A percentile compares a stretch with the other conserved stretches of the same genome.
Conservation (phyloP, 2,888 invertebrate species). For the Meganola albula region DNA sequence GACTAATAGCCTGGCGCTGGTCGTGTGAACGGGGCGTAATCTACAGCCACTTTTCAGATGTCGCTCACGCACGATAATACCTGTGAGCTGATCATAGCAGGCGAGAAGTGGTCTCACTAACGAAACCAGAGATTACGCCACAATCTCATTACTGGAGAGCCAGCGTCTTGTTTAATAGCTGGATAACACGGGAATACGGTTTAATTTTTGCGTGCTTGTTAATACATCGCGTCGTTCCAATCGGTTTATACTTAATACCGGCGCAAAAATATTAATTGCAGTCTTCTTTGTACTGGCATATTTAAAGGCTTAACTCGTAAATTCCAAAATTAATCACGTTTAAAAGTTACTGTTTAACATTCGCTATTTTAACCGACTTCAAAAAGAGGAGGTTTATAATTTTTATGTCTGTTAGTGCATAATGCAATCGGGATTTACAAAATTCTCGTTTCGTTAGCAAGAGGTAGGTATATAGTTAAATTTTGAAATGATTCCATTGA, state of each 20-base stretch:
- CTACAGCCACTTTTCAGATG: constrained; percentile 65
- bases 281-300: no score
- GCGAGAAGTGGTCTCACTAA: constrained; percentile 39
- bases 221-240: constrained; percentile 34
- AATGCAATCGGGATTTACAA: no score
- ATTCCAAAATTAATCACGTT: no score
- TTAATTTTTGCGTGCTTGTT: constrained; percentile 41
- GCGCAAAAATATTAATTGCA: constrained; percentile 23
- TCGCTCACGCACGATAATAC: constrained; percentile 56
- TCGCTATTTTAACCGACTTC: no score
- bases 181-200: constrained; percentile 48
- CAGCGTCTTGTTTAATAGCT: constrained; percentile 40
- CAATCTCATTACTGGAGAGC: constrained; percentile 53
- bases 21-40: constrained; percentile 58
- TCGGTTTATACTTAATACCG: constrained; percentile 26
- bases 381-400: no score
- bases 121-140: constrained; percentile 55
- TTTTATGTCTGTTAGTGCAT: no score
- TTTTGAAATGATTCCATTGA: no score
- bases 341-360: no score
- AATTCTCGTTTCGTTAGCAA: no score
- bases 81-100: constrained; percentile 29
- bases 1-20: constrained; percentile 52
- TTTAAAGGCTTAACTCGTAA: no score
- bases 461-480: no score